Evolutionary conservation across 1,140 invertebrate genomes (phyloP).

Genomic region (Drosophila carrolli): DNA sequence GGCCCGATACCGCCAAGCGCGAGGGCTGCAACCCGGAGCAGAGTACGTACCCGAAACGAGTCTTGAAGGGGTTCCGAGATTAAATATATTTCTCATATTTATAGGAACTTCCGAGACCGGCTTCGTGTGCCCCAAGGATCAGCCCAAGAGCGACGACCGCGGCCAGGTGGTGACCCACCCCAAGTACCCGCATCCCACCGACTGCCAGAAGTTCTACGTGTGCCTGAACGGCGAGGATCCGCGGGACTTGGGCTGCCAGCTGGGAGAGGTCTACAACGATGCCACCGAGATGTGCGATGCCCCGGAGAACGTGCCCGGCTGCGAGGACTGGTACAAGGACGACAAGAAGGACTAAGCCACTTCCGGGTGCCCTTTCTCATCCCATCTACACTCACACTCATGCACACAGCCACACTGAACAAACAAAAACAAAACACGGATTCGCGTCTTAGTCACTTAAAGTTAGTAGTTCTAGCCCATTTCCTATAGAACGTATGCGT

Average conservation of each 20-base stretch:
- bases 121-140: conserved; percentile 92
- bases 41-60: conserved; percentile 37
- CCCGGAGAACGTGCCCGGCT: conserved; percentile 94
- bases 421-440: conserved; percentile 22
- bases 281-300: conserved; percentile 92
- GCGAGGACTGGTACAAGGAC: conserved; percentile 94
- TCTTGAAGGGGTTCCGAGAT: no score
- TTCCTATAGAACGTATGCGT: conserved; percentile 72
- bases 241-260: conserved; percentile 92
- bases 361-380: background rate
- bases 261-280: conserved; percentile 95
- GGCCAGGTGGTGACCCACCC: conserved; percentile 92
- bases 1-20: conserved; percentile 92
- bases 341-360: conserved; percentile 81
- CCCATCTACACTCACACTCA: conserved; percentile 24
- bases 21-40: conserved; percentile 87
- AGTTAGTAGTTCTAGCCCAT: conserved; percentile 76
- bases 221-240: conserved; percentile 94
- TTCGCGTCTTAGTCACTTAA: conserved; percentile 77
- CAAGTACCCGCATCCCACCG: conserved; percentile 93
- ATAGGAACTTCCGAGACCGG: conserved; percentile 91
- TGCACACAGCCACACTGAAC: conserved; percentile 13
- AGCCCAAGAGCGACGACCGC: conserved; percentile 87
- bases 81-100: background rate
- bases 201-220: conserved; percentile 94